Evolutionary conservation across 2,888 invertebrate genomes (phyloP).

Genomic region (Drosophila kokeensis): DNA sequence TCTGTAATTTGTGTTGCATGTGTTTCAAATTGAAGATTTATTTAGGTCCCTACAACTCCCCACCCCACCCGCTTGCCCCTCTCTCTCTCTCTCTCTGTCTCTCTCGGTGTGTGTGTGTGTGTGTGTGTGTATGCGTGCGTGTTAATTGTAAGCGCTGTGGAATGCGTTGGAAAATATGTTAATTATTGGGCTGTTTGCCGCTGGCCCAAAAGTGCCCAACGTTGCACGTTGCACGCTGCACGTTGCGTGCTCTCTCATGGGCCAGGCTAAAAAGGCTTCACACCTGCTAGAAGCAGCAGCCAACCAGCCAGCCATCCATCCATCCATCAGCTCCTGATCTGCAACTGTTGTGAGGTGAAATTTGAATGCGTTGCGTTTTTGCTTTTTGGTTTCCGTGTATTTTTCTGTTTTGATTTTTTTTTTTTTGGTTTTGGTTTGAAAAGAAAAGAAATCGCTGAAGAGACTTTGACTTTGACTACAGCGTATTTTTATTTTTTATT

Average conservation of each 20-base stretch:
- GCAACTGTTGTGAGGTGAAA: slow-evolving; percentile 56
- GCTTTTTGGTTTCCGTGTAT: slow-evolving; percentile 13
- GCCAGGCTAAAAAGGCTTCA: slow-evolving; percentile 36
- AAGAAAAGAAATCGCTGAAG: slow-evolving; percentile 59
- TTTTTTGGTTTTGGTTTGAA: slow-evolving; percentile 26
- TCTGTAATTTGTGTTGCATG: slow-evolving; percentile 81
- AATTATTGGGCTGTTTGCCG: slow-evolving; percentile 76
- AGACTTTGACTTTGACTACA: slow-evolving; percentile 39
- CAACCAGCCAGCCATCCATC: slow-evolving; percentile 21
- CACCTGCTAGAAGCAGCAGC: slow-evolving; percentile 36
- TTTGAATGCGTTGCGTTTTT: slow-evolving; percentile 59
- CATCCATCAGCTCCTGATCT: slow-evolving; percentile 48
- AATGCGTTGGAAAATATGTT: slow-evolving; percentile 82
- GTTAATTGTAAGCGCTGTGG: slow-evolving; percentile 82
- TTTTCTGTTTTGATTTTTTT: slow-evolving; percentile 6
- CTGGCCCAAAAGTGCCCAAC: slow-evolving; percentile 37
- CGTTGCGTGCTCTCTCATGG: slow-evolving; percentile 15
- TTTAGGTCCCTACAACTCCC: slow-evolving; percentile 43
- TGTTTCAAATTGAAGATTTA: slow-evolving; percentile 81
- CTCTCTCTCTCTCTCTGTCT: background rate
- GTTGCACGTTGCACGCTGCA: slow-evolving; percentile 28
- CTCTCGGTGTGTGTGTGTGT: slow-evolving; percentile 1
- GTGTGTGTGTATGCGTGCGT: slow-evolving; percentile 62
- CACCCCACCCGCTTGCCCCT: slow-evolving; percentile 1
- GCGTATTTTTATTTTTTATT: slow-evolving; percentile 12